phyloP scores from a whole-genome alignment of 2,888 invertebrate species.

The Temnothorax rugatulus region DNA sequence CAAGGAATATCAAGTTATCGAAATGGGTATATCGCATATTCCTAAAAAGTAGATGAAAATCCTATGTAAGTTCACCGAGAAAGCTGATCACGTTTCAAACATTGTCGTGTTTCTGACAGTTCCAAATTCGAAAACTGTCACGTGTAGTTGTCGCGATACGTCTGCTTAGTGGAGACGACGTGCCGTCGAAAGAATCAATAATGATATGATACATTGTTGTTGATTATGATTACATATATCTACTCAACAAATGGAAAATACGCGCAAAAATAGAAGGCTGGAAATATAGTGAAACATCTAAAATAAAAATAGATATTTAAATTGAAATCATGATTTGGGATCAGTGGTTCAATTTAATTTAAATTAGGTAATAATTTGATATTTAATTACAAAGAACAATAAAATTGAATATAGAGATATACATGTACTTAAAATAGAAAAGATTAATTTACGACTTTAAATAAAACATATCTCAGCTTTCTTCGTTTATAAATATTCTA shows the following conservation, averaged over 20 bases:
- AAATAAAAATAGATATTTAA: neutral
- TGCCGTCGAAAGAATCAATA: conserved; percentile 41
- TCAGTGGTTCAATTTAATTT: neutral
- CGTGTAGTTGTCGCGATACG: conserved; percentile 45
- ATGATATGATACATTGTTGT: neutral
- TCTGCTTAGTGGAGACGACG: conserved; percentile 40
- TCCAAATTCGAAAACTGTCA: conserved; percentile 74
- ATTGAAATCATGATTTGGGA: neutral
- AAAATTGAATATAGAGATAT: neutral
- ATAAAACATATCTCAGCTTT: neutral
- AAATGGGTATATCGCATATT: conserved; percentile 62
- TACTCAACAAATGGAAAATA: neutral
- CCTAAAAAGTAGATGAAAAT: conserved; percentile 72
- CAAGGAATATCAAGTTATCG: conserved; percentile 67
- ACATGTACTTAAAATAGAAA: neutral
- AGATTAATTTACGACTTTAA: neutral
- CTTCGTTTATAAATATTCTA: neutral
- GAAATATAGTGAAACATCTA: neutral
- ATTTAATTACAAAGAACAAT: neutral
- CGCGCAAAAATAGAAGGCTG: too few species aligned
- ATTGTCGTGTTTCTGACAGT: conserved; percentile 76
- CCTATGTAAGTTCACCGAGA: conserved; percentile 70
- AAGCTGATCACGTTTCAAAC: conserved; percentile 82
- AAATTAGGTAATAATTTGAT: neutral
- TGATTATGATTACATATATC: neutral